phyloP scores from a whole-genome alignment of 2,113 vertebrate genomes.

The Ancistrus triradiatus region DNA sequence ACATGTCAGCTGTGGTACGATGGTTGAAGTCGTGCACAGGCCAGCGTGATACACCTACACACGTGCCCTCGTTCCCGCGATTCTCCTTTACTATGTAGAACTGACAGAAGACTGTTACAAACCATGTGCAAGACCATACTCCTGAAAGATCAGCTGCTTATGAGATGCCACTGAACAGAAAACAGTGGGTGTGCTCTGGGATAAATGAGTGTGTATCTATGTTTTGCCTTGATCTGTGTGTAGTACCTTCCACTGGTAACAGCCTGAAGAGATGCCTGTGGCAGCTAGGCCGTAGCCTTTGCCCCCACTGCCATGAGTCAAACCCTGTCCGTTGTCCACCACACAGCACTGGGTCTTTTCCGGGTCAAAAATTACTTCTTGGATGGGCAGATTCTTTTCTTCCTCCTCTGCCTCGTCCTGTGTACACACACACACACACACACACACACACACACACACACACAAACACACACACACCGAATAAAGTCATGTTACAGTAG shows the following conservation, averaged over 20 bases:
- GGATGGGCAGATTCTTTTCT: slow-evolving; percentile 73
- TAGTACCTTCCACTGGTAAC: slow-evolving; percentile 75
- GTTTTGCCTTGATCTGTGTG: too few species aligned
- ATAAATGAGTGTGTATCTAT: too few species aligned
- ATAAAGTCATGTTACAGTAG: not conserved
- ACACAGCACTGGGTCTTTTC: slow-evolving; percentile 72
- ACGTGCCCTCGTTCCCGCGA: slow-evolving; percentile 74
- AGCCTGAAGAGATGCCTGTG: slow-evolving; percentile 73
- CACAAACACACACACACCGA: not conserved
- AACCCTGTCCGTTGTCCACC: slow-evolving; percentile 71
- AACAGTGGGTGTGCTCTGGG: too few species aligned
- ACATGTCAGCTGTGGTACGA: slow-evolving; percentile 78
- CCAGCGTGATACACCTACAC: slow-evolving; percentile 74
- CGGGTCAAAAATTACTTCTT: slow-evolving; percentile 76
- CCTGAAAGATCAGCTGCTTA: too few species aligned
- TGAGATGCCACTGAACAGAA: not conserved
- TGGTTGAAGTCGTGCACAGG: slow-evolving; percentile 75
- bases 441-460: not conserved
- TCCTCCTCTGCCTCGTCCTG: slow-evolving; percentile 61
- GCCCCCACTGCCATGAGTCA: slow-evolving; percentile 73
- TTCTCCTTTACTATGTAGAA: slow-evolving; percentile 76
- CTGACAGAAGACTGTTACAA: slow-evolving; percentile 42
- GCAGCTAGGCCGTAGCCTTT: slow-evolving; percentile 77
- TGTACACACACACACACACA: not conserved
- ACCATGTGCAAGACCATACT: not conserved